These are phyloP conservation scores for Eilema sororculum DNA, from an alignment of 2,888 invertebrate species.

Conservation along the genomic window DNA sequence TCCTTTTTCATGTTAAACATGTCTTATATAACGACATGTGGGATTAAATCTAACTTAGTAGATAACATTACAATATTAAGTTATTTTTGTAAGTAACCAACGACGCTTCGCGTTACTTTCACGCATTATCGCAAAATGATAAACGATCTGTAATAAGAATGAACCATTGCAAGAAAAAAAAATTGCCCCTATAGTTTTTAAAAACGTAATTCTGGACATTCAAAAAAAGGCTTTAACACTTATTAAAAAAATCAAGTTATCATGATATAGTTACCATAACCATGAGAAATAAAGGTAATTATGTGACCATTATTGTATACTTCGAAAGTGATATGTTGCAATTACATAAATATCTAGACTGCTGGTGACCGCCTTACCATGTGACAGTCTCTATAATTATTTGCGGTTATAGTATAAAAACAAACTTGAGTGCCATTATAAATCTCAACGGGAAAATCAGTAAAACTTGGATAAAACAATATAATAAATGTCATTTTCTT, in stretches of 20 bases:
- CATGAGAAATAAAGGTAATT: not conserved
- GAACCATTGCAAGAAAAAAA: slow-evolving; percentile 9
- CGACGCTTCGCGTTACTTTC: slow-evolving; percentile 17
- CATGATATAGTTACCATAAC: not conserved
- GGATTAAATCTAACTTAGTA: slow-evolving; percentile 35
- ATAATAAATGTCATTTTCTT: slow-evolving; percentile 57
- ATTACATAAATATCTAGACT: not conserved
- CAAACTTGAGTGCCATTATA: not conserved
- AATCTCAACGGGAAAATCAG: not conserved
- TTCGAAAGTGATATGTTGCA: not conserved
- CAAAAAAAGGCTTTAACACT: not conserved
- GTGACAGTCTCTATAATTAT: not conserved
- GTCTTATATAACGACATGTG: slow-evolving; percentile 32
- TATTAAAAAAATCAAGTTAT: not conserved
- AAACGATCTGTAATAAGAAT: not conserved
- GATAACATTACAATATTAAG: slow-evolving; percentile 29
- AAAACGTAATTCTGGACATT: not conserved
- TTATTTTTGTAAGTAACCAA: slow-evolving; percentile 21
- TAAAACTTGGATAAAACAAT: slow-evolving; percentile 10
- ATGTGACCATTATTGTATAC: not conserved
- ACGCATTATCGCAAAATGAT: slow-evolving; percentile 21
- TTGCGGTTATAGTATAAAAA: not conserved
- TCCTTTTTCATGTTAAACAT: slow-evolving; percentile 26
- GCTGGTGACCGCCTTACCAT: not conserved
- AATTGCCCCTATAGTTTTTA: slow-evolving; percentile 30